These are phyloP conservation scores for Sphaeramia orbicularis DNA, from an alignment of 2,797 vertebrate genomes.

Conservation along the genomic window DNA sequence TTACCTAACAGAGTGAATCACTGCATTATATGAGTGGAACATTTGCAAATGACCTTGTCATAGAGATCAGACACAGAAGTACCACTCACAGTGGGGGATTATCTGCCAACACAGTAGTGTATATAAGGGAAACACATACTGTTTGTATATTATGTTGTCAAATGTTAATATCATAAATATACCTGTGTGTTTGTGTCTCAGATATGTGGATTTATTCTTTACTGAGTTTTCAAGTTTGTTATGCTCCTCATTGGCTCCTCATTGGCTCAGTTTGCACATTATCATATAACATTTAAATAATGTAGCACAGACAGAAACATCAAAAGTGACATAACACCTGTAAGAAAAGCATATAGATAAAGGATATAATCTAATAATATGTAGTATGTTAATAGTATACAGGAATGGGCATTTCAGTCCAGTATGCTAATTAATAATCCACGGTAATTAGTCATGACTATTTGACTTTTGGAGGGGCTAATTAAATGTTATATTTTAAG, in stretches of 20 bases:
- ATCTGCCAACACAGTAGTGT: constrained; percentile 28
- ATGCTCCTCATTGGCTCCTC: constrained; percentile 37
- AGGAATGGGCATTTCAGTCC: too few species aligned
- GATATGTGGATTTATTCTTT: constrained; percentile 21
- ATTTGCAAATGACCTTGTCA: constrained; percentile 77
- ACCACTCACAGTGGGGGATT: constrained; percentile 41
- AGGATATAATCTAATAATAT: too few species aligned
- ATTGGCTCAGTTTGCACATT: too few species aligned
- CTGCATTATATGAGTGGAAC: constrained; percentile 66
- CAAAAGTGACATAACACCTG: not conserved
- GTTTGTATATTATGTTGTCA: constrained; percentile 26
- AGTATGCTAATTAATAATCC: too few species aligned
- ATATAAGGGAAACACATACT: not conserved
- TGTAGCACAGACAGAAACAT: not conserved
- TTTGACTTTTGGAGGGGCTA: too few species aligned
- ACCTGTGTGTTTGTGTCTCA: constrained; percentile 13
- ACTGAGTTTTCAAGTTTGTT: constrained; percentile 47
- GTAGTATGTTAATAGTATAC: too few species aligned
- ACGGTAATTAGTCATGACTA: too few species aligned
- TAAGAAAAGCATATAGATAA: not conserved
- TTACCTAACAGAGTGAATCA: constrained; percentile 81
- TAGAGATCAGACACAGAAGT: constrained; percentile 52
- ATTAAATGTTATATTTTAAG: too few species aligned
- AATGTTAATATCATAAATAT: constrained; percentile 5
- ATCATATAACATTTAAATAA: constrained; percentile 1